Conservation (phyloP, 2,888 invertebrate species). For the Cantharis nigra region DNA sequence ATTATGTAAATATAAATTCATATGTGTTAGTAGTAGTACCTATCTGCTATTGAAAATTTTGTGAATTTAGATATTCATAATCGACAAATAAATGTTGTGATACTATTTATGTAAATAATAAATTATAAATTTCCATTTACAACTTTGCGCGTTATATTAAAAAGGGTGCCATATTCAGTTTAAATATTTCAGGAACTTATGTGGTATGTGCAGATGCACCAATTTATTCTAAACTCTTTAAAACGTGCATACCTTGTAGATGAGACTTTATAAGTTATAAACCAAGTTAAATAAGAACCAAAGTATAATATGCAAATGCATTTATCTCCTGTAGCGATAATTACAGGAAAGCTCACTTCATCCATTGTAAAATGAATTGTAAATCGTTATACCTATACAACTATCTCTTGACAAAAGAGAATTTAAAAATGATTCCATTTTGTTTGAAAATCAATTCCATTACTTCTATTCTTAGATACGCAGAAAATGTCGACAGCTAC, state of each 20-base stretch:
- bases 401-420: constrained; percentile 16
- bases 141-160: neutral
- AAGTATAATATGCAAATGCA: constrained; percentile 20
- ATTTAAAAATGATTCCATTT: constrained; percentile 26
- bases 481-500: constrained; percentile 16
- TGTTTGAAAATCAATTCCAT: constrained; percentile 27
- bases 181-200: neutral
- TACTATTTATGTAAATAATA: neutral
- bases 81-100: neutral
- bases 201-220: constrained; percentile 1
- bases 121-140: neutral
- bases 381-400: constrained; percentile 14
- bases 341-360: constrained; percentile 11
- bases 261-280: constrained; percentile 14
- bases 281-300: constrained; percentile 16
- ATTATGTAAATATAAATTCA: neutral
- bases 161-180: neutral
- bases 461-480: constrained; percentile 24
- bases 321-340: constrained; percentile 15
- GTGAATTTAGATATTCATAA: neutral
- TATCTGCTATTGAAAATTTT: neutral
- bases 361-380: neutral
- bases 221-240: constrained; percentile 11
- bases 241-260: constrained; percentile 9
- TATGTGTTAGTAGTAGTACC: neutral